Conservation (phyloP, 2,113 vertebrate species). For the Podilymbus podiceps region DNA sequence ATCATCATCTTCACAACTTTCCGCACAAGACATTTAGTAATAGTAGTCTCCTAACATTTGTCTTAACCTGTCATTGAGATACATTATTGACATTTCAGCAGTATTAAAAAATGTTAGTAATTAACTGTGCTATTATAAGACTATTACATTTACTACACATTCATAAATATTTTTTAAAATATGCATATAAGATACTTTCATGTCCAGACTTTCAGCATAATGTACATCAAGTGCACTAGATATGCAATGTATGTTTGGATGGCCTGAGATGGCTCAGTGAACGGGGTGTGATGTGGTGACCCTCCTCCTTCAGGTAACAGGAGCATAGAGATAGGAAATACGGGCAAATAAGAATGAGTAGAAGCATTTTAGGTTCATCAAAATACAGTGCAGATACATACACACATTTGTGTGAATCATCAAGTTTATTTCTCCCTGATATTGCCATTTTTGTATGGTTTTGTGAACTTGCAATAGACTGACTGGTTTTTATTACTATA, state of each 20-base stretch:
- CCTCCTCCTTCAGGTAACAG: not conserved
- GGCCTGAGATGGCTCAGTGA: not conserved
- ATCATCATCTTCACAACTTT: not conserved
- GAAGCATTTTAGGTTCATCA: not conserved
- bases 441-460: not conserved
- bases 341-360: not conserved
- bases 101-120: not conserved
- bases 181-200: not conserved
- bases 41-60: not conserved
- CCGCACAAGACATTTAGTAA: not conserved
- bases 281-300: not conserved
- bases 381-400: not conserved
- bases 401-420: not conserved
- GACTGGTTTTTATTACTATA: not conserved
- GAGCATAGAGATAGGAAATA: not conserved
- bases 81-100: not conserved
- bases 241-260: fast-evolving
- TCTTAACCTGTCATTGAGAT: not conserved
- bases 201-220: not conserved
- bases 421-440: not conserved
- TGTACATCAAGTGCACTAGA: not conserved
- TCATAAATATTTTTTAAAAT: not conserved
- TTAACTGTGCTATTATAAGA: not conserved
- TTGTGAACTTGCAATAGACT: not conserved
- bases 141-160: not conserved